Conservation (phyloP, 1,140 invertebrate species). For the Drosophila sechellia region DNA sequence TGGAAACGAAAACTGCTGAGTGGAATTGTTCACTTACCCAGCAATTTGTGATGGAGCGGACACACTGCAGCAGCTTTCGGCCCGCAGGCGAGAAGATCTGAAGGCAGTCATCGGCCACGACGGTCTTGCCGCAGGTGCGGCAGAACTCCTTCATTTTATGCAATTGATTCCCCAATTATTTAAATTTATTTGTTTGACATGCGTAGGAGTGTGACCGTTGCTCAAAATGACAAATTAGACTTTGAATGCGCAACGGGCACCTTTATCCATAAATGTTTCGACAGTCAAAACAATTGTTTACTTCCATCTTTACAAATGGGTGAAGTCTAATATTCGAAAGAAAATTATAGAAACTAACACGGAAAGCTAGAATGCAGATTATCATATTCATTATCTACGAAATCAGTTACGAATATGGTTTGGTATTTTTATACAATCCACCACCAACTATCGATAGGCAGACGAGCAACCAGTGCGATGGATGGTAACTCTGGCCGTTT, state of each 20-base stretch:
- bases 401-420: not conserved
- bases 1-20: not conserved
- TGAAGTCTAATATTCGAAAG: no score
- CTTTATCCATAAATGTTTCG: not conserved
- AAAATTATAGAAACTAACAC: no score
- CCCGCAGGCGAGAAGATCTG: conserved; percentile 42
- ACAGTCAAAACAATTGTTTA: no score
- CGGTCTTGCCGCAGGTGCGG: conserved; percentile 56
- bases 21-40: conserved; percentile 36
- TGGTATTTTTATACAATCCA: not conserved
- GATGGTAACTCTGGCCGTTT: conserved; percentile 75
- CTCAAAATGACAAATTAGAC: not conserved
- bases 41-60: conserved; percentile 61
- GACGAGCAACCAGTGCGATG: conserved; percentile 30
- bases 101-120: conserved; percentile 33
- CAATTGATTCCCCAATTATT: conserved; percentile 27
- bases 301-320: no score
- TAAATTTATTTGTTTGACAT: conserved; percentile 32
- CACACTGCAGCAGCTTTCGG: conserved; percentile 32
- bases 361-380: no score
- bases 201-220: not conserved
- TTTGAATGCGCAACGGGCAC: not conserved
- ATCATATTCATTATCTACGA: no score
- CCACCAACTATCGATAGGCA: conserved; percentile 38
- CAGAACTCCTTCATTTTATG: conserved; percentile 59